phyloP scores from a whole-genome alignment of 2,797 vertebrate genomes.

The Tympanoctomys barrerae region DNA sequence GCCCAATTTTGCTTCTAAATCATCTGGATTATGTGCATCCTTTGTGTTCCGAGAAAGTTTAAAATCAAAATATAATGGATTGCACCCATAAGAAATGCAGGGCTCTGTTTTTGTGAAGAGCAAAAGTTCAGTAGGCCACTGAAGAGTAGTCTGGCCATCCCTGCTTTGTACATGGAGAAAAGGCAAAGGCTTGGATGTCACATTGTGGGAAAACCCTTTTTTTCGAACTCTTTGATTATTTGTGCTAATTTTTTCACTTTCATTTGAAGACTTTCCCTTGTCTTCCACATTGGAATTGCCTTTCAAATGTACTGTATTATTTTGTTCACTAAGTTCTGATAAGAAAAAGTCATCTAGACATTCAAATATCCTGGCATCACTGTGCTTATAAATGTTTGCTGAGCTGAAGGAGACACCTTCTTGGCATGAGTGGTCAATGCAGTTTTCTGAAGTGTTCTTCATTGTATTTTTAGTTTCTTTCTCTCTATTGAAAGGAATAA shows the following conservation, averaged over 20 bases:
- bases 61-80: slow-evolving; percentile 92
- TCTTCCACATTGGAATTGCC: slow-evolving; percentile 66
- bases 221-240: slow-evolving; percentile 58
- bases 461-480: slow-evolving; percentile 72
- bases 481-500: slow-evolving; percentile 76
- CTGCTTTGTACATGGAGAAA: slow-evolving; percentile 93
- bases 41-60: slow-evolving; percentile 88
- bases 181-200: slow-evolving; percentile 84
- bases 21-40: slow-evolving; percentile 79
- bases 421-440: slow-evolving; percentile 74
- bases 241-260: slow-evolving; percentile 77
- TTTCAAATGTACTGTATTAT: slow-evolving; percentile 25
- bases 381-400: slow-evolving; percentile 79
- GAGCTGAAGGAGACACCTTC: slow-evolving; percentile 69
- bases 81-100: slow-evolving; percentile 96
- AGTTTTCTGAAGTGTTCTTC: slow-evolving; percentile 78
- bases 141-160: slow-evolving; percentile 92
- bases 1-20: slow-evolving; percentile 69
- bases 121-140: slow-evolving; percentile 95
- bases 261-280: slow-evolving; percentile 76
- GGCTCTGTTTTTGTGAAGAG: slow-evolving; percentile 95
- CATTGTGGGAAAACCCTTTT: slow-evolving; percentile 72
- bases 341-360: slow-evolving; percentile 74
- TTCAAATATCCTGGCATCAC: slow-evolving; percentile 75
- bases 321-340: slow-evolving; percentile 68